Base-by-base conservation (phyloP, 1,140 invertebrate species). In the Apis cerana region DNA sequence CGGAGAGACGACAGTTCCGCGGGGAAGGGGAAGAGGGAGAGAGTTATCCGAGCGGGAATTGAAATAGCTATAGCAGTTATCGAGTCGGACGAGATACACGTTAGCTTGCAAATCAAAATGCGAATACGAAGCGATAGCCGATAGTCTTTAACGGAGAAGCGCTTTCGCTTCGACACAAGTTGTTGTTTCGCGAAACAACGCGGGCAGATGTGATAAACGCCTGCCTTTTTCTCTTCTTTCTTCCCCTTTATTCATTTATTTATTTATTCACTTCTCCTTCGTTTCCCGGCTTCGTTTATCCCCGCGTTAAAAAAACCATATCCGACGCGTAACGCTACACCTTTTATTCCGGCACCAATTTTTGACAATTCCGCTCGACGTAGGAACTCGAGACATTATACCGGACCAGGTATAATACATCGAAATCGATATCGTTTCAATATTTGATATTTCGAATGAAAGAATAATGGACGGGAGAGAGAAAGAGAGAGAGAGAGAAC, bases 21-120 rank as follows among this genome's bases (percentile, higher is more conserved):
- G 19, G 21, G 17, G 52, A 17, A 15, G 52, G 13, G 10, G 19
- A 5, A 17, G 62, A 21, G 11, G n/a, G 48, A 27, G 7, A 9
- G 54, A 19, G 62, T 33, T 80, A 82, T 82, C 64, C 56, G 15
- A 23, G 48, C 23, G 21, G 43, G 54, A 11, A 69, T 82, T 43
- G 56, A 52, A 67, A 75, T 48, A 43, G 9, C 43, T 1, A 1
- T 27, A 27, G 33, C 33, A 54, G 50, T 76, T 75, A 82, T 75
- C 43, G 54, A 52, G 80, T 21, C 54, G n/a, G 15, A 59, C 23
- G 10, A 19, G 33, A 43, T 43, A 33, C 11, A 74, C 17, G 78
- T 65, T 68, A 27, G 52, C 56, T 27, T 15, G 61, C 19, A 67
- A 50, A 52, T 75, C 61, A 9, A 43, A 33, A 19, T 33, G 43